Evolutionary conservation across 2,113 vertebrate genomes (phyloP).

Genomic region (Condylura cristata): DNA sequence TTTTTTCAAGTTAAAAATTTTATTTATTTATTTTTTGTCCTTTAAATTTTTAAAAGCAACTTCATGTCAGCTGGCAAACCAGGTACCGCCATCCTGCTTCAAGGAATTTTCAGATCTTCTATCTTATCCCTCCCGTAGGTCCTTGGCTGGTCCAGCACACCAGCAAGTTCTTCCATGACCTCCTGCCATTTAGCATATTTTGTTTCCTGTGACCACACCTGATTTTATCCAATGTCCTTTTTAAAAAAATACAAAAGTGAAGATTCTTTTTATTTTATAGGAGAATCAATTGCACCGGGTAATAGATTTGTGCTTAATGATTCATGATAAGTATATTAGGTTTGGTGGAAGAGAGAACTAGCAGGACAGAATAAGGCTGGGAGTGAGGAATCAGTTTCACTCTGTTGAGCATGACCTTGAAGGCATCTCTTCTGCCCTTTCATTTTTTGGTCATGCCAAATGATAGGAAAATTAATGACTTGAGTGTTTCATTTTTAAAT

Average conservation of each 20-base stretch:
- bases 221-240: constrained; percentile 38
- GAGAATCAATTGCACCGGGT: constrained; percentile 58
- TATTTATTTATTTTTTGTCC: too few species aligned
- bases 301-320: constrained; percentile 77
- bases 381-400: constrained; percentile 24
- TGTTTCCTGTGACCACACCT: constrained; percentile 29
- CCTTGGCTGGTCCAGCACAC: not conserved
- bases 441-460: constrained; percentile 19
- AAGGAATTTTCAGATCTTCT: not conserved
- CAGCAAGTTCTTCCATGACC: not conserved
- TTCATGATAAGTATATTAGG: constrained; percentile 71
- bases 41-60: constrained; percentile 8
- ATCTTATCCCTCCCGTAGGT: not conserved
- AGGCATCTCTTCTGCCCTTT: not conserved
- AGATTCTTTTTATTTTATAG: constrained; percentile 53
- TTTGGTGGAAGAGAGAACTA: constrained; percentile 7
- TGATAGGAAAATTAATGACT: constrained; percentile 61
- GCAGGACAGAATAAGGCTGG: not conserved
- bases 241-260: constrained; percentile 1
- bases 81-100: not conserved
- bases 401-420: constrained; percentile 66
- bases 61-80: not conserved
- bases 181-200: not conserved
- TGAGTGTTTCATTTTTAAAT: constrained; percentile 54
- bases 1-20: too few species aligned